phyloP scores from a whole-genome alignment of 2,888 invertebrate genomes.

The Himalopsyche japonica region DNA sequence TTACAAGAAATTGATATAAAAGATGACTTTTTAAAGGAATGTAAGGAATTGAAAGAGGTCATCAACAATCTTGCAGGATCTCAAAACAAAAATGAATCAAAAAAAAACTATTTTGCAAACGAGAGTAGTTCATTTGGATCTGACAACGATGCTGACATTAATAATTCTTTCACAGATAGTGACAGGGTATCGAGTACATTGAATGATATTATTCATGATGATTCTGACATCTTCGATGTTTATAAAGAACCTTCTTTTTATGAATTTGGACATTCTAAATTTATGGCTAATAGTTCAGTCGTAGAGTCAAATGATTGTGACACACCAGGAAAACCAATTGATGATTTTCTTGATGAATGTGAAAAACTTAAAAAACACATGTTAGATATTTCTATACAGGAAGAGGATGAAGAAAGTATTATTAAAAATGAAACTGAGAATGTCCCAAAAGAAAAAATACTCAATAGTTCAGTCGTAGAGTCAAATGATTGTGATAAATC shows the following conservation, averaged over 20 bases:
- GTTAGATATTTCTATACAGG: background rate
- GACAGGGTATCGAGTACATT: conserved; percentile 3
- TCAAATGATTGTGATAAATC: conserved; percentile 44
- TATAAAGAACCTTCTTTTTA: conserved; percentile 26
- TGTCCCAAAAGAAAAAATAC: background rate
- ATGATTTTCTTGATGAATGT: conserved; percentile 54
- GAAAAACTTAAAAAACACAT: conserved; percentile 49
- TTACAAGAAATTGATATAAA: background rate
- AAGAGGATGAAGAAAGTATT: conserved; percentile 13
- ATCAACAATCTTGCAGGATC: conserved; percentile 7
- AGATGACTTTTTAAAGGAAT: conserved; percentile 14
- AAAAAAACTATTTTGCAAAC: background rate
- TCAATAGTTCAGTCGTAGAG: background rate
- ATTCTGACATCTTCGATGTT: conserved; percentile 33
- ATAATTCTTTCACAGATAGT: conserved; percentile 4
- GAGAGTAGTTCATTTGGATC: background rate
- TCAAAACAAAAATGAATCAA: background rate
- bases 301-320: conserved; percentile 42
- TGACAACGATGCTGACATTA: background rate
- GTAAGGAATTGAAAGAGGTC: conserved; percentile 17
- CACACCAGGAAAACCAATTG: conserved; percentile 41
- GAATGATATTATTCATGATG: conserved; percentile 1
- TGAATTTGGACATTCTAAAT: conserved; percentile 33
- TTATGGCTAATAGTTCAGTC: conserved; percentile 38
- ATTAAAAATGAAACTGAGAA: conserved; percentile 9